A percentile compares a stretch with the other conserved stretches of the same genome.
Conservation (phyloP, 2,113 vertebrate species). For the Dendrocopos noguchii region DNA sequence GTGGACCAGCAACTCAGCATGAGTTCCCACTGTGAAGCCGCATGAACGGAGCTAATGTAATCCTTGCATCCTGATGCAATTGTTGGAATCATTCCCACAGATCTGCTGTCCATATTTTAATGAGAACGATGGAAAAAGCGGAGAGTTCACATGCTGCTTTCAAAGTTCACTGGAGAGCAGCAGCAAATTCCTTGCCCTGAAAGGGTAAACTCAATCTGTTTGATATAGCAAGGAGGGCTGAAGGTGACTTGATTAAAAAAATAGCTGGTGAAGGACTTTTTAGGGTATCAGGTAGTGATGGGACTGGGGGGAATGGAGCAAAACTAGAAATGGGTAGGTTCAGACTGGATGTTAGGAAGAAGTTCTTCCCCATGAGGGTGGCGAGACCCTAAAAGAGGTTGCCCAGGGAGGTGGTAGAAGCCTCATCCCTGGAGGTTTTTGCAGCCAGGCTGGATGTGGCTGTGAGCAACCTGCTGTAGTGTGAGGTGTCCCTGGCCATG, state of each 20-base stretch:
- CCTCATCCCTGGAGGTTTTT: too few species aligned
- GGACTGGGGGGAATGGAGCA: too few species aligned
- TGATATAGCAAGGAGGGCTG: neutral
- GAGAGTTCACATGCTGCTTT: neutral
- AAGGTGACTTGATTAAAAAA: neutral
- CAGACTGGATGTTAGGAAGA: too few species aligned
- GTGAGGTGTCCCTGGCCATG: too few species aligned
- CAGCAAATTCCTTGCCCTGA: neutral
- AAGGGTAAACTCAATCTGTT: neutral
- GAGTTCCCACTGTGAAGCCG: neutral
- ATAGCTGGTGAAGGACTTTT: too few species aligned
- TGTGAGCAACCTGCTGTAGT: too few species aligned
- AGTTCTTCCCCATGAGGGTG: too few species aligned
- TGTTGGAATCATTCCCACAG: constrained; percentile 21
- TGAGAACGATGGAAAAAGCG: neutral
- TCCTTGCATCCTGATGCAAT: neutral
- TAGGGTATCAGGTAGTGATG: too few species aligned
- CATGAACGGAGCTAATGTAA: neutral
- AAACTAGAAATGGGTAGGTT: too few species aligned
- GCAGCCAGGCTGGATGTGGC: too few species aligned
- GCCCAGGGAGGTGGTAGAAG: too few species aligned
- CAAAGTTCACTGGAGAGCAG: neutral
- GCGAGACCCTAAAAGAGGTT: too few species aligned
- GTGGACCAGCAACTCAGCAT: neutral
- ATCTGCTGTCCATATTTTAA: constrained; percentile 41